Conservation (phyloP, 2,797 vertebrate species). For the Nannoperca obscura region DNA sequence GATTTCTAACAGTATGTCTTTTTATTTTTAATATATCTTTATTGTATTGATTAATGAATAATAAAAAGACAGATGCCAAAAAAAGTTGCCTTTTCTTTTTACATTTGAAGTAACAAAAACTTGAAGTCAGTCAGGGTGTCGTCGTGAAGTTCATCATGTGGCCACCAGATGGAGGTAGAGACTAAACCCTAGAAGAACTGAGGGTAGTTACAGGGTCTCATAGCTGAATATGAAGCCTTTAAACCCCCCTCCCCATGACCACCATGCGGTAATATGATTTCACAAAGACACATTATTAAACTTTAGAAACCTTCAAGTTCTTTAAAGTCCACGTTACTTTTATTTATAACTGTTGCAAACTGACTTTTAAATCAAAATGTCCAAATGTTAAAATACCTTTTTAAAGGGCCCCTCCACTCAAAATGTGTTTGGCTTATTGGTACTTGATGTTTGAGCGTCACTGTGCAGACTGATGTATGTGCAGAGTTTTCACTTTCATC, state of each 20-base stretch:
- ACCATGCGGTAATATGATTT: neutral
- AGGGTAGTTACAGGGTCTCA: neutral
- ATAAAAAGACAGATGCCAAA: constrained; percentile 56
- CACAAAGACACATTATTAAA: neutral
- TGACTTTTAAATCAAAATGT: neutral
- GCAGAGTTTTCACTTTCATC: neutral
- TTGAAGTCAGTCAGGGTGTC: neutral
- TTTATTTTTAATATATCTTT: constrained; percentile 72
- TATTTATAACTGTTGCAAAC: neutral
- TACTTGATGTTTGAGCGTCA: too few relatives aligned
- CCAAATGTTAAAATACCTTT: neutral
- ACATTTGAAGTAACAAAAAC: neutral
- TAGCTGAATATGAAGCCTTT: neutral
- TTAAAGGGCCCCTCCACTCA: neutral
- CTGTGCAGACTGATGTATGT: too few relatives aligned
- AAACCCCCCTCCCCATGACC: too few relatives aligned
- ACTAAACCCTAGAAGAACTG: neutral
- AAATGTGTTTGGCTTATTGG: neutral
- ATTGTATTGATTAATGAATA: constrained; percentile 64
- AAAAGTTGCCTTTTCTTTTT: neutral
- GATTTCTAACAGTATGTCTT: constrained; percentile 64
- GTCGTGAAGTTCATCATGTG: neutral
- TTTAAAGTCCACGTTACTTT: neutral
- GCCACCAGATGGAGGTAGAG: constrained; percentile 75
- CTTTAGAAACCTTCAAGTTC: neutral